phyloP scores from a whole-genome alignment of 2,888 invertebrate species.

The Litoditis marina region DNA sequence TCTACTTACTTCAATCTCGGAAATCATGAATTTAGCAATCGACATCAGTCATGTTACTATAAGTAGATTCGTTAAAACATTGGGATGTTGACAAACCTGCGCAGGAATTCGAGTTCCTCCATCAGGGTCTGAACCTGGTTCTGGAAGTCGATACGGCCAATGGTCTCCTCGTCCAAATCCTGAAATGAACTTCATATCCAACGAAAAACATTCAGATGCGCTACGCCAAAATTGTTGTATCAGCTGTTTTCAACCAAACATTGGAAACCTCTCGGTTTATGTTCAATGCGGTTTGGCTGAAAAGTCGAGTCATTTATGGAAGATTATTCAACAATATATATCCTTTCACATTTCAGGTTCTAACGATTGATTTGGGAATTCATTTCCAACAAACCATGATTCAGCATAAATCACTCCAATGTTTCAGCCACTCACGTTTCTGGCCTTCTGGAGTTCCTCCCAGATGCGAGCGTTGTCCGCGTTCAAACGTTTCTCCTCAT shows the following conservation, averaged over 20 bases:
- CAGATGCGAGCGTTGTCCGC: slow-evolving; percentile 58
- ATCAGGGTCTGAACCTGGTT: slow-evolving; percentile 63
- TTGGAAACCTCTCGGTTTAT: no score
- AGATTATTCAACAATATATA: no score
- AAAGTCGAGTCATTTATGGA: no score
- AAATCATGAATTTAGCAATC: no score
- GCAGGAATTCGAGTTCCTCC: slow-evolving; percentile 62
- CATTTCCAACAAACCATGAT: background rate
- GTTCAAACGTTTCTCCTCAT: slow-evolving; percentile 60
- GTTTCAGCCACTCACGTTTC: slow-evolving; percentile 34
- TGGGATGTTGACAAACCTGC: slow-evolving; percentile 16
- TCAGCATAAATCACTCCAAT: background rate
- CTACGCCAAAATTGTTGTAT: no score
- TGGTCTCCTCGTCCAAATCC: slow-evolving; percentile 64
- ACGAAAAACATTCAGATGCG: background rate
- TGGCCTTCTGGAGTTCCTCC: slow-evolving; percentile 61
- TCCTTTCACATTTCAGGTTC: no score
- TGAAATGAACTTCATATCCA: slow-evolving; percentile 10
- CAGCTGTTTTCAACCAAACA: no score
- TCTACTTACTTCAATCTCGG: no score
- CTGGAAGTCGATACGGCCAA: slow-evolving; percentile 62
- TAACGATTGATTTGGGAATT: background rate
- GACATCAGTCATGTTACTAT: no score
- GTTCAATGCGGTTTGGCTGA: no score
- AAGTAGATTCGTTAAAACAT: no score